Conservation (phyloP, 2,888 invertebrate genomes). For the Lasius fuliginosus region DNA sequence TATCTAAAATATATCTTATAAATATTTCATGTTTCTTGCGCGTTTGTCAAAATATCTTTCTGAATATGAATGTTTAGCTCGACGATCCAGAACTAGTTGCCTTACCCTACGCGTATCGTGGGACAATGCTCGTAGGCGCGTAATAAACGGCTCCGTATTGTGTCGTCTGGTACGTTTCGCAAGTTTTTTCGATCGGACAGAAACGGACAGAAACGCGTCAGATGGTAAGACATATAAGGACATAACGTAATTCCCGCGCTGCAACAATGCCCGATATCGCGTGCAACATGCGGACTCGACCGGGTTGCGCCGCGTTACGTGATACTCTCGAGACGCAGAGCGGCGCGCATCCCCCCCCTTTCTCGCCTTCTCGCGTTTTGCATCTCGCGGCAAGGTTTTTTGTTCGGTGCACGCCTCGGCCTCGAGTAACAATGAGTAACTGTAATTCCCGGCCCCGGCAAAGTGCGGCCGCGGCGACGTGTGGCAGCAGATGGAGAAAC, state of each 20-base stretch:
- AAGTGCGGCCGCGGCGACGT: constrained; percentile 47
- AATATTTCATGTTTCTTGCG: too few species aligned
- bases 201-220: constrained; percentile 51
- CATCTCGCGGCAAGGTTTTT: constrained; percentile 60
- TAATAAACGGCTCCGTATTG: constrained; percentile 81
- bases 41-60: too few species aligned
- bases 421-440: constrained; percentile 69
- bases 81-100: too few species aligned
- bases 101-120: constrained; percentile 69
- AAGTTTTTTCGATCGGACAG: neutral
- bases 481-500: constrained; percentile 74
- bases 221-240: constrained; percentile 57
- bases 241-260: constrained; percentile 64
- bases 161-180: constrained; percentile 67
- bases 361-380: constrained; percentile 26
- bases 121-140: constrained; percentile 81
- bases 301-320: constrained; percentile 59
- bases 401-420: constrained; percentile 51
- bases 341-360: constrained; percentile 35
- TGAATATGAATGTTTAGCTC: too few species aligned
- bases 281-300: constrained; percentile 62
- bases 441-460: constrained; percentile 63
- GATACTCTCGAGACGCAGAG: constrained; percentile 53
- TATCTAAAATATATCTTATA: too few species aligned
- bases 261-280: constrained; percentile 73